phyloP scores from a whole-genome alignment of 2,888 invertebrate genomes.

The Synanthedon myopaeformis region DNA sequence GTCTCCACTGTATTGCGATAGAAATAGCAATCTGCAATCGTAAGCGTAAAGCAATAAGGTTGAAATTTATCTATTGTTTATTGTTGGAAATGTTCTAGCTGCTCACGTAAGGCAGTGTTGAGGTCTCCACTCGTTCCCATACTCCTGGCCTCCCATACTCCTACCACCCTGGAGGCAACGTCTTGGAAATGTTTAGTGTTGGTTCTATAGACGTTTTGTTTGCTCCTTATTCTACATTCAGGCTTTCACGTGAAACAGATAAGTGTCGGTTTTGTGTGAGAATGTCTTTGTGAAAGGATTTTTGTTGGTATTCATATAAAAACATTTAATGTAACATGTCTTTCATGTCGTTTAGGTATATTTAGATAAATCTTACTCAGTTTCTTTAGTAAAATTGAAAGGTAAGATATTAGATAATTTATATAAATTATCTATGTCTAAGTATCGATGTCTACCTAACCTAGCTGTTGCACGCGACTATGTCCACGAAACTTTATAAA shows the following conservation, averaged over 20 bases:
- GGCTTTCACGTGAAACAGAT: slow-evolving; percentile 41
- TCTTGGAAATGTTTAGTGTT: slow-evolving; percentile 62
- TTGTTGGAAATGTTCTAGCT: slow-evolving; percentile 7
- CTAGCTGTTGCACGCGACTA: too few species aligned
- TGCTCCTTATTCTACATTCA: slow-evolving; percentile 35
- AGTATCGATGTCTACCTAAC: too few species aligned
- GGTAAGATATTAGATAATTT: not conserved
- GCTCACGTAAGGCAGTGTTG: slow-evolving; percentile 11
- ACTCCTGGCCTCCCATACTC: slow-evolving; percentile 10
- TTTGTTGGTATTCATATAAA: not conserved
- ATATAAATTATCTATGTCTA: too few species aligned
- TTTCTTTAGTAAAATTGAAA: not conserved
- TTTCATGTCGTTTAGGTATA: not conserved
- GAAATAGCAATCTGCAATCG: too few species aligned
- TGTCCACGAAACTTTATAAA: too few species aligned
- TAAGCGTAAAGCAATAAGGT: too few species aligned
- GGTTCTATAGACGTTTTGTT: slow-evolving; percentile 58
- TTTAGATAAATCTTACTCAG: not conserved
- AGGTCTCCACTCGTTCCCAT: slow-evolving; percentile 18
- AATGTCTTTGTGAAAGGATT: not conserved
- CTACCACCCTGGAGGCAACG: slow-evolving; percentile 32
- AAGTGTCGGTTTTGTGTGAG: slow-evolving; percentile 18
- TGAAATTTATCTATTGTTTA: slow-evolving; percentile 15
- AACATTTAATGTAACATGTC: not conserved
- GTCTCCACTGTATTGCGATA: slow-evolving; percentile 1